Conservation (phyloP, 2,113 vertebrate genomes). For the Barnardius zonarius region DNA sequence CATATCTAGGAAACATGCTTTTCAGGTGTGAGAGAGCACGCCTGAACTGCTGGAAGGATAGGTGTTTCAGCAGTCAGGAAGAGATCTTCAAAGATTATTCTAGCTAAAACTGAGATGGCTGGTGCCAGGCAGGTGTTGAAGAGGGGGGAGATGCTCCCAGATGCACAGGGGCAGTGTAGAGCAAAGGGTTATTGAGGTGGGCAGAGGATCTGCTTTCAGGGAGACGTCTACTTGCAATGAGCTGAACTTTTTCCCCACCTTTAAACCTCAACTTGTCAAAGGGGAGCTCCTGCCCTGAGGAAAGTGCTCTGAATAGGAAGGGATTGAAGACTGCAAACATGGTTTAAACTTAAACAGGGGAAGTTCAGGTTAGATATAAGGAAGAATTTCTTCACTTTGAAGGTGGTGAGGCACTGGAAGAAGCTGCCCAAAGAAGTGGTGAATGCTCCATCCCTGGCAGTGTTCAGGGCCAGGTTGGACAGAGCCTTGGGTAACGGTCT, state of each 20-base stretch:
- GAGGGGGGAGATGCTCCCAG: background rate
- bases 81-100: background rate
- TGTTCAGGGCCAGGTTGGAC: background rate
- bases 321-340: background rate
- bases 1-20: slow-evolving; percentile 19
- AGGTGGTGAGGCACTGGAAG: background rate
- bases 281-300: background rate
- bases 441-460: background rate
- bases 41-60: background rate
- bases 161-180: accelerated
- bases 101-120: background rate
- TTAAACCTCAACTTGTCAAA: background rate
- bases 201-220: background rate
- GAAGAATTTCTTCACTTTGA: background rate
- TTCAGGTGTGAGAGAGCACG: slow-evolving; percentile 15
- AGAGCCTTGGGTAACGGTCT: background rate
- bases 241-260: background rate
- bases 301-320: background rate
- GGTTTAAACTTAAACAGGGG: background rate
- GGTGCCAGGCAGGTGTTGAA: background rate
- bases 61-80: background rate
- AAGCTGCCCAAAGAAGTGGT: background rate
- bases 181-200: background rate
- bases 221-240: background rate
- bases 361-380: background rate